Percentiles rank a stretch among this genome's conserved stretches.
Evolutionary conservation across 2,797 vertebrate genomes (phyloP).

Genomic region (Coccyzus lansbergi): DNA sequence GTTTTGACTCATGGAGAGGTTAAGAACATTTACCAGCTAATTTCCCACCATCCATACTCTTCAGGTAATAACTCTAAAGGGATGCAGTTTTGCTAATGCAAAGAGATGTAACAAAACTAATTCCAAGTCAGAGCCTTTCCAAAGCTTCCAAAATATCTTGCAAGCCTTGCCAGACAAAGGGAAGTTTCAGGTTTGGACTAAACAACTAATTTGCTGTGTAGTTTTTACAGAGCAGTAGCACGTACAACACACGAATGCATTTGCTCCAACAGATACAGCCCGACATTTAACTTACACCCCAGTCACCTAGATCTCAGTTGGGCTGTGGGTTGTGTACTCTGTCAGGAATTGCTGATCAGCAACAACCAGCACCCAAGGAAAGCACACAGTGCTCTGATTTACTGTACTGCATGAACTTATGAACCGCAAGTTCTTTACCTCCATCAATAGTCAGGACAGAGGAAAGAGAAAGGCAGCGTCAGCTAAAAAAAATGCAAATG

Average conservation of each 20-base stretch:
- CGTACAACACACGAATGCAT: fast-evolving
- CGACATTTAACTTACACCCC: fast-evolving
- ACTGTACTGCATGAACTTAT: background rate
- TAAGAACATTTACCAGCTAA: background rate
- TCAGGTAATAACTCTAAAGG: background rate
- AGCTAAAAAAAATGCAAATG: background rate
- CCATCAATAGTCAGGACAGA: background rate
- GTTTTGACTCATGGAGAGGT: background rate
- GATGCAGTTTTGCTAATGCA: background rate
- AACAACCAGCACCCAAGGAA: background rate
- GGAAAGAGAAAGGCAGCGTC: background rate
- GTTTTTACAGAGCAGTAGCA: background rate
- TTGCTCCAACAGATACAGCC: background rate
- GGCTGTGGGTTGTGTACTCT: background rate
- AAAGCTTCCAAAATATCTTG: background rate
- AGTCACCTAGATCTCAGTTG: fast-evolving
- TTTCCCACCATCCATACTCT: background rate
- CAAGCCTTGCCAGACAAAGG: fast-evolving
- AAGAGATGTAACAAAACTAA: background rate
- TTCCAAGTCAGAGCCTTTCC: background rate
- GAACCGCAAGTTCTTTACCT: background rate
- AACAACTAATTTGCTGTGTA: background rate
- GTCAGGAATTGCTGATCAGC: background rate
- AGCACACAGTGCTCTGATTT: background rate
- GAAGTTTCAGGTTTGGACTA: background rate